These are phyloP conservation scores for Telmatochromis brachygnathus DNA, from an alignment of 2,113 vertebrate species.

Conservation along the genomic window DNA sequence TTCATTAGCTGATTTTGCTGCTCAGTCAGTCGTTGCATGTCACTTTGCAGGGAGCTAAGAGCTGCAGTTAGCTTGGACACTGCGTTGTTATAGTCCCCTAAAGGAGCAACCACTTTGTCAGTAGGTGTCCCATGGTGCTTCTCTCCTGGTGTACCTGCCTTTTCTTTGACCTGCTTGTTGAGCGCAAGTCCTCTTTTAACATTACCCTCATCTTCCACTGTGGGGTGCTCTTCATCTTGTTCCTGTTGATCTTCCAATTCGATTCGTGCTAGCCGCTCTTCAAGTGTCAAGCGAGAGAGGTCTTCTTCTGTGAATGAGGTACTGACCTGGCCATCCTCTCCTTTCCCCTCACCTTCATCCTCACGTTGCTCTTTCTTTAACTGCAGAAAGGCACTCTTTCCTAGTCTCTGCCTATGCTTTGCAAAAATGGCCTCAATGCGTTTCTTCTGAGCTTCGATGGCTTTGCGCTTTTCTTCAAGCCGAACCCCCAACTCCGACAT, in stretches of 20 bases:
- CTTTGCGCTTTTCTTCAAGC: slow-evolving; percentile 85
- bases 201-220: neutral
- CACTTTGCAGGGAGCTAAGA: slow-evolving; percentile 78
- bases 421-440: slow-evolving; percentile 92
- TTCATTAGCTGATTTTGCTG: slow-evolving; percentile 83
- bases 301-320: slow-evolving; percentile 58
- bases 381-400: slow-evolving; percentile 84
- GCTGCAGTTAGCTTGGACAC: slow-evolving; percentile 86
- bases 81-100: slow-evolving; percentile 86
- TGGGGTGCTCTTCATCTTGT: slow-evolving; percentile 19
- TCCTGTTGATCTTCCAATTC: slow-evolving; percentile 65
- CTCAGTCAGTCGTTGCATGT: slow-evolving; percentile 85
- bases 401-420: slow-evolving; percentile 85
- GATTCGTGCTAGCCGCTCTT: slow-evolving; percentile 65
- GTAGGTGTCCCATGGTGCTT: slow-evolving; percentile 47
- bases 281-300: slow-evolving; percentile 46
- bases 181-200: neutral
- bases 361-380: slow-evolving; percentile 73
- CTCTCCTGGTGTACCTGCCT: slow-evolving; percentile 38
- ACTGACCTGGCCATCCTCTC: slow-evolving; percentile 11
- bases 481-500: slow-evolving; percentile 81
- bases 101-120: slow-evolving; percentile 59
- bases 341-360: slow-evolving; percentile 34
- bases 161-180: slow-evolving; percentile 63
- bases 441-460: slow-evolving; percentile 92